These are phyloP conservation scores for Synanthedon vespiformis DNA, from an alignment of 2,888 invertebrate species.

Conservation along the genomic window DNA sequence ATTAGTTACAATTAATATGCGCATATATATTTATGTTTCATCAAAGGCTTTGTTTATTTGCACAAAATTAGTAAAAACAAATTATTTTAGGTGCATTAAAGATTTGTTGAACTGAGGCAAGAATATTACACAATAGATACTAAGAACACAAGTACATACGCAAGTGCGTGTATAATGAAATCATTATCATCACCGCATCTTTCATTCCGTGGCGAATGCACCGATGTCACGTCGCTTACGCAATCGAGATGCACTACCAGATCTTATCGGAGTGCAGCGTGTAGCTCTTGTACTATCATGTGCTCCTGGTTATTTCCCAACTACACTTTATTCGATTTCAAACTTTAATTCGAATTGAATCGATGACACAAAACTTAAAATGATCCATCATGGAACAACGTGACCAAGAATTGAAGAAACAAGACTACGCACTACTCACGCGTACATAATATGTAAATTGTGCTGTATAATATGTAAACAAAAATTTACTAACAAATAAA, in stretches of 20 bases:
- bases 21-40: conserved; percentile 8
- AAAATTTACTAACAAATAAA: no score
- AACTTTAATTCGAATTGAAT: neutral
- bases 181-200: conserved; percentile 15
- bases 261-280: conserved; percentile 21
- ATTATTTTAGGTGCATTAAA: no score
- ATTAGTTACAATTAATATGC: no score
- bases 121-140: neutral
- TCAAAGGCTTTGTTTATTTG: no score
- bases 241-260: conserved; percentile 42
- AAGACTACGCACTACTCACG: conserved; percentile 1
- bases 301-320: conserved; percentile 6
- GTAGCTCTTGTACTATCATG: conserved; percentile 11
- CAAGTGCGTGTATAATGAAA: conserved; percentile 1
- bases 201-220: conserved; percentile 19
- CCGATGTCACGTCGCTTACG: conserved; percentile 35
- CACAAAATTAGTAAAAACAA: no score
- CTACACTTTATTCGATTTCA: neutral
- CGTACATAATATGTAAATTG: neutral
- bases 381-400: conserved; percentile 9
- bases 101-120: no score
- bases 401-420: conserved; percentile 6
- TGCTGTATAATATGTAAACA: conserved; percentile 9
- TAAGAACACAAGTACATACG: neutral
- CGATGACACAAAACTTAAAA: neutral